phyloP scores from a whole-genome alignment of 1,140 invertebrate genomes.

The Drosophila pandora region DNA sequence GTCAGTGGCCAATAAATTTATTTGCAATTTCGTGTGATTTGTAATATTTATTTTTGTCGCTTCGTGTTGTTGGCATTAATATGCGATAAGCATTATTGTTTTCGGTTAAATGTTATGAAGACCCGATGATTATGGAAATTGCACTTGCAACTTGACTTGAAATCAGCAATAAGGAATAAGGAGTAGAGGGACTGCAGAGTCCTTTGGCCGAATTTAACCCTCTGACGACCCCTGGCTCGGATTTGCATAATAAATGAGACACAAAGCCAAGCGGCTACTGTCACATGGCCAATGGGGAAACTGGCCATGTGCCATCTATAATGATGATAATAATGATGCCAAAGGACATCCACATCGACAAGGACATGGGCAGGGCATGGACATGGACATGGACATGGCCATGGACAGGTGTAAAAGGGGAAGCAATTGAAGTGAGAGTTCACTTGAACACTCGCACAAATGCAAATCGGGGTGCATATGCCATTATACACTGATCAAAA shows the following conservation, averaged over 20 bases:
- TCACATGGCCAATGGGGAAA: conserved; percentile 59
- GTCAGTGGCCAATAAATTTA: too few species aligned
- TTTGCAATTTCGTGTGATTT: conserved; percentile 54
- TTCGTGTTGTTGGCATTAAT: conserved; percentile 42
- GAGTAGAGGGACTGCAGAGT: conserved; percentile 4
- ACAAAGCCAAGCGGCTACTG: conserved; percentile 76
- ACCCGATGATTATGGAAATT: conserved; percentile 10
- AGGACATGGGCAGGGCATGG: not conserved
- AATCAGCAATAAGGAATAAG: conserved; percentile 26
- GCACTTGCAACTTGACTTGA: conserved; percentile 46
- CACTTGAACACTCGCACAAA: conserved; percentile 33
- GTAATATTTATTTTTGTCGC: conserved; percentile 45
- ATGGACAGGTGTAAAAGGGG: conserved; percentile 53
- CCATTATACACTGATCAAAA: conserved; percentile 13
- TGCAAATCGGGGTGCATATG: conserved; percentile 51
- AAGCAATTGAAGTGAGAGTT: conserved; percentile 32
- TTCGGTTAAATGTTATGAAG: not conserved
- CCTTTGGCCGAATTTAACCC: conserved; percentile 23
- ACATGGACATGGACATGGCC: not conserved
- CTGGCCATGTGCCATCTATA: conserved; percentile 71
- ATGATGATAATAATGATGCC: conserved; percentile 78
- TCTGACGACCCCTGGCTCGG: conserved; percentile 32
- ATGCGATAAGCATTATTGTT: conserved; percentile 46
- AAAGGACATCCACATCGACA: conserved; percentile 33
- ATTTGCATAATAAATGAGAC: conserved; percentile 81